These are phyloP conservation scores for Pseudomugil gertrudae DNA, from an alignment of 2,797 vertebrate species.

Conservation along the genomic window DNA sequence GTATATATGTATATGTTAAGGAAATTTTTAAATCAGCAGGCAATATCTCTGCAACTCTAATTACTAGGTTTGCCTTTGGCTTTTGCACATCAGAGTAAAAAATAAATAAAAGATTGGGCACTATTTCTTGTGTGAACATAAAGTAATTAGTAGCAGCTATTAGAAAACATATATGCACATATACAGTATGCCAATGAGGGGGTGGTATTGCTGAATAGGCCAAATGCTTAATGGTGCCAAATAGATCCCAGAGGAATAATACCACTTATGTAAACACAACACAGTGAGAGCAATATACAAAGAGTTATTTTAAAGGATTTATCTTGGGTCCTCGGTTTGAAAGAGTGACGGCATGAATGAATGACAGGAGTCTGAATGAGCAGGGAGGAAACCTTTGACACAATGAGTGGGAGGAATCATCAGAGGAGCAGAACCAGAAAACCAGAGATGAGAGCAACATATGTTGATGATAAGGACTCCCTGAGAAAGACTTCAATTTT, in stretches of 20 bases:
- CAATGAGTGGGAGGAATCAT: conserved; percentile 48
- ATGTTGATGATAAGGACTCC: conserved; percentile 81
- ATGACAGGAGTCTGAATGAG: conserved; percentile 42
- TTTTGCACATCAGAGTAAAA: conserved; percentile 11
- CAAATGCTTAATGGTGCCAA: conserved; percentile 59
- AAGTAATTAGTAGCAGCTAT: conserved; percentile 49
- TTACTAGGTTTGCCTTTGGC: conserved; percentile 12
- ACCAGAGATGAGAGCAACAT: conserved; percentile 75
- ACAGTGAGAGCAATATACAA: conserved; percentile 14
- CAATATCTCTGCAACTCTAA: conserved; percentile 24
- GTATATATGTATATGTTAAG: too few species aligned
- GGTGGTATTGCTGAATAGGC: conserved; percentile 41
- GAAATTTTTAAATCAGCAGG: conserved; percentile 7
- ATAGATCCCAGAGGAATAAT: conserved; percentile 56
- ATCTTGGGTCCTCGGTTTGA: conserved; percentile 13
- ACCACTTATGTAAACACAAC: conserved; percentile 46
- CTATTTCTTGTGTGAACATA: conserved; percentile 30
- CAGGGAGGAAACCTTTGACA: conserved; percentile 41
- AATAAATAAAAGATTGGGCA: not conserved
- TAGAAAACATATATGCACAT: conserved; percentile 32
- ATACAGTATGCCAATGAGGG: conserved; percentile 39
- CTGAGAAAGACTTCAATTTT: conserved; percentile 82
- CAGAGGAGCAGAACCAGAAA: conserved; percentile 42
- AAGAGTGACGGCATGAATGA: conserved; percentile 45
- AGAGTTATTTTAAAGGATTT: conserved; percentile 20